Base-by-base conservation (phyloP, 2,113 vertebrate genomes). In the Lipophrys pholis region DNA sequence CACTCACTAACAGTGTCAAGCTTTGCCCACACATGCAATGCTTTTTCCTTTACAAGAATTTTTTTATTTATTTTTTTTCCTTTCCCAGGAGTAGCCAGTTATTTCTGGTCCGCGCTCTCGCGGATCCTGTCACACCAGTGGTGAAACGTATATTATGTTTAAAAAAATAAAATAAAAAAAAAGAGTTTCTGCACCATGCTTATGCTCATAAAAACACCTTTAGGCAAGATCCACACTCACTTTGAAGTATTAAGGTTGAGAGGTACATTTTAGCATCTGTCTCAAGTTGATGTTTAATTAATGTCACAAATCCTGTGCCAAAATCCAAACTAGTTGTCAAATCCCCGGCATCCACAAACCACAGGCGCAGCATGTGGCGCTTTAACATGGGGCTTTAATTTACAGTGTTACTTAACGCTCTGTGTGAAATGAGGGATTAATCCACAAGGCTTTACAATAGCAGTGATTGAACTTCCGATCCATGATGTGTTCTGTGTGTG, bases 331-430 rank as follows among this genome's bases (percentile, higher is more conserved):
- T 65, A 74, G 50, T 80, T 67, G 82, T 90, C 82, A 86, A 85
- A 89, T 85, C 80, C 73, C 57, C 71, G 58, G 65, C 73, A 78
- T 67, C 69, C 15, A 54, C 75, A 40, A 49, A 72, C 58, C 60
- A 48, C 76, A 49, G 66, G 5, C 81, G 6, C 87, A 84, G 85
- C 84, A 64, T 83, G 89, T 80, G 82, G 73, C 41, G 78, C 66
- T 82, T 77, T 21, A 86, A 76, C 80, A 71, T 6, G 54, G 16
- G 59, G 82, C 83, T 90, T 90, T 89, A 73, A 90, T 92, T 86
- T 85, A 84, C 86, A 86, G 82, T 72, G 74, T 78, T 76, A 77
- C 80, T 89, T 74, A 81, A 83, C 58, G 45, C 82, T 66, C 78
- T 40, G 73, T 81, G 72, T 79, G 64, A 86, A 80, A 82, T 76